phyloP scores from a whole-genome alignment of 2,888 invertebrate species.

The Drosophila melanosoma region DNA sequence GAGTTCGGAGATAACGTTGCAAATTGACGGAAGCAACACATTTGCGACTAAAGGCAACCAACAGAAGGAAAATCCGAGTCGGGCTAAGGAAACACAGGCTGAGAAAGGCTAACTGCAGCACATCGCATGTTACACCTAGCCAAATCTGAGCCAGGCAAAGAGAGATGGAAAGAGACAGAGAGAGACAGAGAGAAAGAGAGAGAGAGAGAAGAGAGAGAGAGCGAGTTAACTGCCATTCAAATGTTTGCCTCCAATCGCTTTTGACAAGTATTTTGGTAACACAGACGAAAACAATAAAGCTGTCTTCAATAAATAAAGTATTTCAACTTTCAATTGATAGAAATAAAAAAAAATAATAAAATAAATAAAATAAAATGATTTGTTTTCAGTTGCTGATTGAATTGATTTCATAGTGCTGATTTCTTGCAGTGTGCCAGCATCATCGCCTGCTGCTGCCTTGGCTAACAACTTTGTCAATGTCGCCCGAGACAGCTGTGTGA shows the following conservation, averaged over 20 bases:
- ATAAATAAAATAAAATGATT: too few species aligned
- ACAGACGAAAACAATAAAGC: neutral
- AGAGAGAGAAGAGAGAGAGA: neutral
- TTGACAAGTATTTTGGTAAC: neutral
- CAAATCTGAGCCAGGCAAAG: slow-evolving; percentile 7
- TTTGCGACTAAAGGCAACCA: slow-evolving; percentile 43
- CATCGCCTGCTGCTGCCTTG: slow-evolving; percentile 18
- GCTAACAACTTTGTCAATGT: slow-evolving; percentile 71
- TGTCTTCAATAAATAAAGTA: neutral
- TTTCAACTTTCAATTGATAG: too few species aligned
- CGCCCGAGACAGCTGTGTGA: slow-evolving; percentile 49
- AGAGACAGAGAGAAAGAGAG: neutral
- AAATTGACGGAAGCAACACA: slow-evolving; percentile 73
- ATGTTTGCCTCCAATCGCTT: neutral
- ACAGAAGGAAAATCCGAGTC: slow-evolving; percentile 2
- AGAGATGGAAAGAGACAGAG: neutral
- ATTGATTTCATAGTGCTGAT: neutral
- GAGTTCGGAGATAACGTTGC: slow-evolving; percentile 55
- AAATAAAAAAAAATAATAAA: too few species aligned
- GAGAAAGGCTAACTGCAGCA: neutral
- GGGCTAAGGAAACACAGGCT: slow-evolving; percentile 6
- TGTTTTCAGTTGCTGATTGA: neutral
- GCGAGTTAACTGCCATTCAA: neutral
- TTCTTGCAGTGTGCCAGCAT: slow-evolving; percentile 10
- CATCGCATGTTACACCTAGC: slow-evolving; percentile 10